A percentile compares a stretch with the other conserved stretches of the same genome.
phyloP scores from a whole-genome alignment of 2,888 invertebrate species.

The Muschampia plurimacula region DNA sequence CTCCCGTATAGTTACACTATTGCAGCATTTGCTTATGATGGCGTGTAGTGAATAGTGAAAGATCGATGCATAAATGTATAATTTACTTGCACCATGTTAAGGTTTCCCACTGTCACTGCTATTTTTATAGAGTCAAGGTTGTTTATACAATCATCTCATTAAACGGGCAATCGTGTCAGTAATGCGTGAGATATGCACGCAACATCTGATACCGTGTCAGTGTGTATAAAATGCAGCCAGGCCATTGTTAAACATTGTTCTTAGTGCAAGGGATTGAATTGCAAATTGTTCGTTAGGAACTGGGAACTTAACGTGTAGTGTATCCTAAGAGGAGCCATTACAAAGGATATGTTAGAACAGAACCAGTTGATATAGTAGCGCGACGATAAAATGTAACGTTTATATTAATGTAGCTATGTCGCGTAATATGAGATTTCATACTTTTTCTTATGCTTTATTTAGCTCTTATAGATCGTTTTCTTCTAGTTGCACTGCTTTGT shows the following conservation, averaged over 20 bases:
- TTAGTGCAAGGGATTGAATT: conserved; percentile 16
- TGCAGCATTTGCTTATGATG: background rate
- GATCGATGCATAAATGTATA: conserved; percentile 14
- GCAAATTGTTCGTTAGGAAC: conserved; percentile 7
- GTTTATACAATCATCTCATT: conserved; percentile 45
- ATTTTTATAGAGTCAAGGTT: conserved; percentile 43
- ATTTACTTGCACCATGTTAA: conserved; percentile 8
- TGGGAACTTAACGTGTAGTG: conserved; percentile 1
- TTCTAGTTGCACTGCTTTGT: too few species aligned
- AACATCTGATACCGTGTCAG: conserved; percentile 29
- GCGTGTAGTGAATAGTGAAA: background rate
- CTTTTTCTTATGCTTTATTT: too few species aligned
- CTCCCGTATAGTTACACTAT: background rate
- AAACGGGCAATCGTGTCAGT: conserved; percentile 42
- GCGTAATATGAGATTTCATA: too few species aligned
- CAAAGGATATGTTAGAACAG: background rate
- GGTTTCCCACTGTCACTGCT: conserved; percentile 33
- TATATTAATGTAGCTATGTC: too few species aligned
- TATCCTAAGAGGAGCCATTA: background rate
- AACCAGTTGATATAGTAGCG: background rate
- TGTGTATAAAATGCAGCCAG: conserved; percentile 51
- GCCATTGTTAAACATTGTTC: conserved; percentile 53
- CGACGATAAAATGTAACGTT: background rate
- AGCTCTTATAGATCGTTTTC: too few species aligned
- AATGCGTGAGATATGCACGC: conserved; percentile 46